Evolutionary conservation across 2,888 invertebrate species (phyloP).

Genomic region (Papilio demoleus): DNA sequence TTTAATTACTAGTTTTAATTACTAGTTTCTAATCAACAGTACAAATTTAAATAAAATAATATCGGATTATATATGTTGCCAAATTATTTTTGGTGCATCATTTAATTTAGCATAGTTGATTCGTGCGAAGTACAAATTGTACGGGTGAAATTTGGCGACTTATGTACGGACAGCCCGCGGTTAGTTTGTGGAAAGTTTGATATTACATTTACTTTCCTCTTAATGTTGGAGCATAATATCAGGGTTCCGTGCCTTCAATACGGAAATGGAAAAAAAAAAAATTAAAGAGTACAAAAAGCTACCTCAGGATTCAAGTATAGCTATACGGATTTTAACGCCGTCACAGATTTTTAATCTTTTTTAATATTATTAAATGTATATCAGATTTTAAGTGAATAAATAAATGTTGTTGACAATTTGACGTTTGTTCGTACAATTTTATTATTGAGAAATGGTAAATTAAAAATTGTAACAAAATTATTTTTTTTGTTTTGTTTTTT

Average conservation of each 20-base stretch:
- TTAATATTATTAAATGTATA: constrained; percentile 48
- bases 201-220: constrained; percentile 23
- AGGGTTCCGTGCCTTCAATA: constrained; percentile 33
- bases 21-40: no score
- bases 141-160: constrained; percentile 46
- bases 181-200: constrained; percentile 21
- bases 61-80: constrained; percentile 79
- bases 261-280: no score
- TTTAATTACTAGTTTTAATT: no score
- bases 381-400: constrained; percentile 49
- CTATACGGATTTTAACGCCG: constrained; percentile 59
- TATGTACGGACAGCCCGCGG: constrained; percentile 52
- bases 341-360: constrained; percentile 56
- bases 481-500: constrained; percentile 69
- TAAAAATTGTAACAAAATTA: constrained; percentile 78
- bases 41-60: constrained; percentile 77
- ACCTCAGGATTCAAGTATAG: constrained; percentile 82
- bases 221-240: constrained; percentile 2
- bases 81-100: constrained; percentile 78
- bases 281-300: constrained; percentile 79
- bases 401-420: constrained; percentile 43
- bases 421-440: constrained; percentile 49
- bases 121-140: constrained; percentile 73
- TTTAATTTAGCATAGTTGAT: constrained; percentile 73
- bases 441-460: constrained; percentile 48